Percentiles rank a stretch among this genome's conserved stretches.
These are phyloP conservation scores for Ectemnius continuus DNA, from an alignment of 2,888 invertebrate species.

Conservation along the genomic window DNA sequence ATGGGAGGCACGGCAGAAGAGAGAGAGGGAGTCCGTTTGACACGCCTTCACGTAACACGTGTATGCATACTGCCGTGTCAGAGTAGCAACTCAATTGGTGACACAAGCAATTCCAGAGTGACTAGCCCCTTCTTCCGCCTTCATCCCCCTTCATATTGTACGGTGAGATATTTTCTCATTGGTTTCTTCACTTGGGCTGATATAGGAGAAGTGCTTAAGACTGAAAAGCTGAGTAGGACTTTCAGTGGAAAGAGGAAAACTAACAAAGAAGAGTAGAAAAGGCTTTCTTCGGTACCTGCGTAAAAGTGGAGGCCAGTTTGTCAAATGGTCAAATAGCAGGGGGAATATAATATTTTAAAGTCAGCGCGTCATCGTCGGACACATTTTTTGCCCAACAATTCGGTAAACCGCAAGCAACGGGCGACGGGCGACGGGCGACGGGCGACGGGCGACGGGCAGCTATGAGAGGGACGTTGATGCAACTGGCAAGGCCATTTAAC, in stretches of 20 bases:
- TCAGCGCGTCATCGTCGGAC: slow-evolving; percentile 3
- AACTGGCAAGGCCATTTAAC: slow-evolving; percentile 66
- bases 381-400: slow-evolving; percentile 38
- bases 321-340: slow-evolving; percentile 10
- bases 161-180: too few species aligned
- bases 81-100: slow-evolving; percentile 50
- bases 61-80: slow-evolving; percentile 52
- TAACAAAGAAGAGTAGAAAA: background rate
- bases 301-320: slow-evolving; percentile 4
- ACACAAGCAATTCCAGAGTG: slow-evolving; percentile 4
- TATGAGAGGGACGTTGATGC: slow-evolving; percentile 56
- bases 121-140: background rate
- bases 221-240: too few species aligned
- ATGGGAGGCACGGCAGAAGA: slow-evolving; percentile 17
- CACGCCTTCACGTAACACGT: slow-evolving; percentile 66
- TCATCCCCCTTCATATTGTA: background rate
- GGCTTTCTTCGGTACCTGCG: background rate
- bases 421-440: slow-evolving; percentile 28
- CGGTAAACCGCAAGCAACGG: slow-evolving; percentile 44
- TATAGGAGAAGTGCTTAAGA: too few species aligned
- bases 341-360: slow-evolving; percentile 23
- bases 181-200: too few species aligned
- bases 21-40: slow-evolving; percentile 65
- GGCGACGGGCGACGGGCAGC: background rate
- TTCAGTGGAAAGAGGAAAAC: too few species aligned